Evolutionary conservation across 2,888 invertebrate genomes (phyloP), one percentile per base, ranked within the genome.

Genomic region (Sinohyriopsis cumingii): DNA sequence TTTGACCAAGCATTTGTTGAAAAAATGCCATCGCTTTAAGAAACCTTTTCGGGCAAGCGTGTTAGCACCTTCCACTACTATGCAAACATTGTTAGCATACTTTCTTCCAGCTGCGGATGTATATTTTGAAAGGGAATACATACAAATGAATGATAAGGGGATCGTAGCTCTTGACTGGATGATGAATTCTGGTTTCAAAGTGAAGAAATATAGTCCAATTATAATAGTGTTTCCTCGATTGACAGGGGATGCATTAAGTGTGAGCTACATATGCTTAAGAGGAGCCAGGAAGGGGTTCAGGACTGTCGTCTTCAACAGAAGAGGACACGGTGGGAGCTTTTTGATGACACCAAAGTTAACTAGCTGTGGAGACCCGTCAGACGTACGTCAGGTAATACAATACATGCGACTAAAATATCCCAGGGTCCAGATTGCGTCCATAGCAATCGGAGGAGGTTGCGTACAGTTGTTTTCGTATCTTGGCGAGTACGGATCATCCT

Each of bases 141-240:
- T 88, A 33, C 84, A 85, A 69, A 82, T 88, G 84, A 71, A 75
- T 9, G 87, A 88, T 68, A 82, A 84, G 64, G 88, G 88, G 24
- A 76, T 86, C 12, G 82, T 88, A 7, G 86, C 87, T 0, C 69
- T 89, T 15, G 89, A 89, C 72, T 89, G 89, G 89, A 78, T 76
- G 7, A 64, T 75, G n/a, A 60, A 67, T 25, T 71, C 71, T 1
- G 73, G 76, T 7, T 66, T 63, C 45, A 79, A 77, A 61, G 56
- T 79, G 7, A 75, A 76, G 12, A 71, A 80, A 54, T 71, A 65
- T 20, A 78, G 79, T 65, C 80, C 84, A 1, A 74, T 87, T 12
- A 59, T 86, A 7, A 55, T 86, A 15, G 73, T 88, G 6, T 80
- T 88, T 65, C 87, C 88, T 2, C 81, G 85, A 2, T 56, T 87